Conservation (phyloP, 2,888 invertebrate genomes). For the Euproctis similis region DNA sequence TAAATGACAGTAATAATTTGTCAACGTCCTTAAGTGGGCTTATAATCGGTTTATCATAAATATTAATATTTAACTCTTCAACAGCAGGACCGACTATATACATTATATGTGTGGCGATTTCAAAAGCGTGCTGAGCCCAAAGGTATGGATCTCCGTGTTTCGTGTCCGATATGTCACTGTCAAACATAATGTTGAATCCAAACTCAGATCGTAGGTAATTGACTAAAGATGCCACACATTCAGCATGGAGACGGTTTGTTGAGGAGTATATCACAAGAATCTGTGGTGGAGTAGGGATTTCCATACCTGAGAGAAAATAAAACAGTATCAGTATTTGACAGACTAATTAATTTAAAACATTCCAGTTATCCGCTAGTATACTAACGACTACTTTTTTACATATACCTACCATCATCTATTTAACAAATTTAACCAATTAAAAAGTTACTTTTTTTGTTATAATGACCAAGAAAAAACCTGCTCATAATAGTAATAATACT, state of each 20-base stretch:
- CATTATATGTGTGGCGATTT: constrained; percentile 45
- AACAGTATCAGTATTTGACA: neutral
- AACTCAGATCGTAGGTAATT: constrained; percentile 52
- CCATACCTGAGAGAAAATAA: constrained; percentile 32
- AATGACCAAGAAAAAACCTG: no score
- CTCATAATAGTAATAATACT: no score
- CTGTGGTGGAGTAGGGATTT: constrained; percentile 55
- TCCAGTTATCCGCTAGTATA: no score
- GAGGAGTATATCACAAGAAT: constrained; percentile 57
- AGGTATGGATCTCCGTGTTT: constrained; percentile 53
- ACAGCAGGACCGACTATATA: constrained; percentile 53
- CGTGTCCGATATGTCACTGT: constrained; percentile 50
- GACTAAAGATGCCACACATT: constrained; percentile 55
- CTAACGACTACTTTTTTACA: no score
- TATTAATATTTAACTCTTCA: constrained; percentile 44
- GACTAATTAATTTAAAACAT: no score
- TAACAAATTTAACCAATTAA: no score
- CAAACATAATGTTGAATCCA: constrained; percentile 56
- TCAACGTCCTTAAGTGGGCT: constrained; percentile 51
- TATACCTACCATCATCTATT: no score
- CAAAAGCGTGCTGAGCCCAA: constrained; percentile 57
- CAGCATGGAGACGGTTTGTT: constrained; percentile 52
- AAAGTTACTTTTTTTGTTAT: no score
- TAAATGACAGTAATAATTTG: constrained; percentile 37
- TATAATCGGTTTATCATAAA: constrained; percentile 59